phyloP scores from a whole-genome alignment of 2,888 invertebrate species.

The Diarsia mendica region DNA sequence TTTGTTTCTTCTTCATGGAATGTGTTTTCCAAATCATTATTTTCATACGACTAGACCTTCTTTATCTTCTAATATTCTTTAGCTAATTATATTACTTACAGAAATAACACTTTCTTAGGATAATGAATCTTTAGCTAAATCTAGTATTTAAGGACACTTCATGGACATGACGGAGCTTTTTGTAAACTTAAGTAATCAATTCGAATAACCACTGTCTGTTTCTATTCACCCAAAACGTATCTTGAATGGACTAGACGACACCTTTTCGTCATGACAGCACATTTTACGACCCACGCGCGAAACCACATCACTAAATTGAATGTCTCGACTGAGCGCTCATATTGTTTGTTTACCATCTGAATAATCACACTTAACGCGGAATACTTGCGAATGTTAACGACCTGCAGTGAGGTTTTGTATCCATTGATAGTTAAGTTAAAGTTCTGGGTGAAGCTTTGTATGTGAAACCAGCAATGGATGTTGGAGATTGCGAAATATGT shows the following conservation, averaged over 20 bases:
- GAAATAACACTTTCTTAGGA: neutral
- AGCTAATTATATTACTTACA: neutral
- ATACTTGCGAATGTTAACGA: conserved; percentile 33
- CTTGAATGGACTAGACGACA: neutral
- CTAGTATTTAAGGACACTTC: neutral
- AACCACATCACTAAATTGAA: conserved; percentile 12
- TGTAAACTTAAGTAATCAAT: neutral
- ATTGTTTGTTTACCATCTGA: conserved; percentile 49
- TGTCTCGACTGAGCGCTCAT: conserved; percentile 25
- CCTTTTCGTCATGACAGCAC: conserved; percentile 14
- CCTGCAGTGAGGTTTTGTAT: conserved; percentile 14
- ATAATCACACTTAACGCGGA: conserved; percentile 31
- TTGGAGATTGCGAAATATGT: neutral
- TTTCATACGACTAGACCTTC: neutral
- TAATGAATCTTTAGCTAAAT: neutral
- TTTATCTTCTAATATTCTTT: neutral
- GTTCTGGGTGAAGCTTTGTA: neutral
- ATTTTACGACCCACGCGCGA: conserved; percentile 35
- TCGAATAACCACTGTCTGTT: neutral
- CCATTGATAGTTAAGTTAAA: conserved; percentile 18
- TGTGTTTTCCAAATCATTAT: neutral
- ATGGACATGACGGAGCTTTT: too few species aligned
- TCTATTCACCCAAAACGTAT: neutral
- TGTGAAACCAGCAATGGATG: conserved; percentile 6
- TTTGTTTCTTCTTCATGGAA: neutral